phyloP scores from a whole-genome alignment of 2,113 vertebrate genomes.

The Python bivittatus region DNA sequence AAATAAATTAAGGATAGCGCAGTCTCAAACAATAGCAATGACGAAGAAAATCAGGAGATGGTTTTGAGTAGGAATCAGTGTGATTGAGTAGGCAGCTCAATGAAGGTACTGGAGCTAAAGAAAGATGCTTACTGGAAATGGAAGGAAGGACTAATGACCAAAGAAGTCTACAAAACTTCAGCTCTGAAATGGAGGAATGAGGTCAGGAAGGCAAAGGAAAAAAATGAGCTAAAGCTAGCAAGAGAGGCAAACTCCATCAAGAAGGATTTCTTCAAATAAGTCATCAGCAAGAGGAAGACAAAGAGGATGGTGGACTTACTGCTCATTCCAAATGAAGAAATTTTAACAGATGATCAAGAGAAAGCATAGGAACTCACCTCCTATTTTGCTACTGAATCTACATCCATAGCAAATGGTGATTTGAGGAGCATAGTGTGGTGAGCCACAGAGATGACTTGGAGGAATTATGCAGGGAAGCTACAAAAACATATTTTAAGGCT shows the following conservation, averaged over 20 bases:
- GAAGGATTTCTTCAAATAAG: too few relatives aligned
- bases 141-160: too few relatives aligned
- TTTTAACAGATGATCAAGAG: background rate
- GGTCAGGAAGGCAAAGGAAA: too few relatives aligned
- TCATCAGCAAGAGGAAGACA: background rate
- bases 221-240: too few relatives aligned
- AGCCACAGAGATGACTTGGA: background rate
- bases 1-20: background rate
- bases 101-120: too few relatives aligned
- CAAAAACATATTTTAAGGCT: background rate
- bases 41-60: background rate
- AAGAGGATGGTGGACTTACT: background rate
- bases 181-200: too few relatives aligned
- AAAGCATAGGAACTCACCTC: background rate
- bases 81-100: too few relatives aligned
- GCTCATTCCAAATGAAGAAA: too few relatives aligned
- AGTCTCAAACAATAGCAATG: background rate
- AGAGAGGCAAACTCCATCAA: too few relatives aligned
- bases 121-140: too few relatives aligned
- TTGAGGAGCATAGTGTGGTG: background rate
- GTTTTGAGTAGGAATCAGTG: background rate
- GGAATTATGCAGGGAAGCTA: background rate
- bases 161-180: too few relatives aligned
- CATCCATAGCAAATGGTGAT: background rate
- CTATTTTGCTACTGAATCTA: background rate